Percentiles rank a stretch among this genome's conserved stretches.
phyloP scores from a whole-genome alignment of 2,888 invertebrate species.

The Acleris holmiana region DNA sequence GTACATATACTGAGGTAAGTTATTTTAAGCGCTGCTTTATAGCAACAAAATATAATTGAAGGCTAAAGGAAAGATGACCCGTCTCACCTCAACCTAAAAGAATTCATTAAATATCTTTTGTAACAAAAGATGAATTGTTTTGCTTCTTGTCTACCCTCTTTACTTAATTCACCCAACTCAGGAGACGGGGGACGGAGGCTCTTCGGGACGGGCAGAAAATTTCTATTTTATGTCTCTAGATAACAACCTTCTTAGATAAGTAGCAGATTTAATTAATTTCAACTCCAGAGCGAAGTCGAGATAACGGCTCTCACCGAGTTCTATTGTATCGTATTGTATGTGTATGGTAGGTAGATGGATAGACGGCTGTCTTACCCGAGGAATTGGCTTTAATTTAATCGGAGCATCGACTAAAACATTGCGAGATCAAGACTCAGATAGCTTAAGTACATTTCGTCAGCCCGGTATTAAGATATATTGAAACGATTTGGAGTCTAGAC shows the following conservation, averaged over 20 bases:
- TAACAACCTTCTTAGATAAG: constrained; percentile 56
- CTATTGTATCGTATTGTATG: constrained; percentile 29
- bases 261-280: constrained; percentile 65
- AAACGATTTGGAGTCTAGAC: constrained; percentile 28
- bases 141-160: constrained; percentile 18
- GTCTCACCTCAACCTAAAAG: constrained; percentile 2
- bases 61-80: constrained; percentile 8
- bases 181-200: too few relatives aligned
- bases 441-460: constrained; percentile 23
- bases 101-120: not conserved
- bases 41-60: not conserved
- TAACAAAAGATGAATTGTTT: constrained; percentile 18
- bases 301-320: constrained; percentile 55
- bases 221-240: constrained; percentile 47
- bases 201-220: constrained; percentile 42
- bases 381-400: constrained; percentile 26
- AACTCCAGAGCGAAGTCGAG: constrained; percentile 51
- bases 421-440: constrained; percentile 21
- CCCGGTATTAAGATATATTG: constrained; percentile 28
- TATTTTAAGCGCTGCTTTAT: too few relatives aligned
- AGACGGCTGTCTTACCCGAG: constrained; percentile 16
- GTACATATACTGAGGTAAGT: too few relatives aligned
- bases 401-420: constrained; percentile 19
- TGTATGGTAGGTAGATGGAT: not conserved
- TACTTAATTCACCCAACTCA: constrained; percentile 23